These are phyloP conservation scores for Meteorus cinctellus DNA, from an alignment of 2,888 invertebrate species.

Conservation along the genomic window DNA sequence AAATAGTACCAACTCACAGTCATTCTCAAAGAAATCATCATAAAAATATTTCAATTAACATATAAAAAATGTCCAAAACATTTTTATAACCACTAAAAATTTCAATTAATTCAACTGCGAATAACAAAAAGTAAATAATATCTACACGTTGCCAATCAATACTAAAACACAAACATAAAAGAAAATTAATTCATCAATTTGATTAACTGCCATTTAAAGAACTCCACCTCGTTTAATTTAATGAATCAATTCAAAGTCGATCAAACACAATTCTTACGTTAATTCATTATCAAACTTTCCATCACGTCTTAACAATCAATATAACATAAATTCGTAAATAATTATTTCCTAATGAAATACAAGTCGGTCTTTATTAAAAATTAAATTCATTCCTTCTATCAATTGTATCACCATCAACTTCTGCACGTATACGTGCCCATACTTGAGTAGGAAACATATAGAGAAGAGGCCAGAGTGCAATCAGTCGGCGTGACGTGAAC, in stretches of 20 bases:
- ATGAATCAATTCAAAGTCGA: not conserved
- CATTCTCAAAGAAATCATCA: too few relatives aligned
- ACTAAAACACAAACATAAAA: too few relatives aligned
- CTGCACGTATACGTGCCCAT: not conserved
- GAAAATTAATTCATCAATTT: too few relatives aligned
- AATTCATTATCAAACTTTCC: not conserved
- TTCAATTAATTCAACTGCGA: too few relatives aligned
- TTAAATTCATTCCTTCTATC: not conserved
- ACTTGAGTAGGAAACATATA: not conserved
- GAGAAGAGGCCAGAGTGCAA: constrained; percentile 34
- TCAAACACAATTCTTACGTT: not conserved
- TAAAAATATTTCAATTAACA: too few relatives aligned
- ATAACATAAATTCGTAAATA: not conserved
- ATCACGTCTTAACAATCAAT: not conserved
- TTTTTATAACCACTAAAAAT: too few relatives aligned
- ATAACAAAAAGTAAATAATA: too few relatives aligned
- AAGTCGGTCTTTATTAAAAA: not conserved
- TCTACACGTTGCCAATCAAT: too few relatives aligned
- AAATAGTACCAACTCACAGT: too few relatives aligned
- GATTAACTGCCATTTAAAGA: too few relatives aligned
- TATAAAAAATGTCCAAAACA: too few relatives aligned
- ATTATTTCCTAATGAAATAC: not conserved
- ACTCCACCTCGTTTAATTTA: too few relatives aligned
- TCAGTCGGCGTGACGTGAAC: constrained; percentile 44
- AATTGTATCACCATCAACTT: not conserved